Evolutionary conservation across 2,113 vertebrate species (phyloP).

Genomic region (Narcine bancroftii): DNA sequence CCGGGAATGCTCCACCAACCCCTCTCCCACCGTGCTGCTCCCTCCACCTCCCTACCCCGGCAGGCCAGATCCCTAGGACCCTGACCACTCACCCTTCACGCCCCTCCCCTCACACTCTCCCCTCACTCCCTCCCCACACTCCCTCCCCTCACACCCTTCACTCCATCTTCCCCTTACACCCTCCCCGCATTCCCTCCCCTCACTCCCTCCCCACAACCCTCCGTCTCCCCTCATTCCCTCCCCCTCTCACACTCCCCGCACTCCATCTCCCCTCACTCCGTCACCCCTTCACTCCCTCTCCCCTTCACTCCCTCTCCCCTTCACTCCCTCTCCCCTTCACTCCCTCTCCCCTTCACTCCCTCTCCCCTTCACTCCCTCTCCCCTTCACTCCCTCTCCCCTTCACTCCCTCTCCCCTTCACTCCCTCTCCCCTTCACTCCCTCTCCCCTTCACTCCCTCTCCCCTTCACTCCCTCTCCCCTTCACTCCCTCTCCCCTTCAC

Average conservation of each 20-base stretch:
- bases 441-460: background rate
- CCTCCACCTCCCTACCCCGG: background rate
- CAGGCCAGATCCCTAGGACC: too few relatives aligned
- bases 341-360: background rate
- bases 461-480: too few relatives aligned
- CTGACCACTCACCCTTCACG: background rate
- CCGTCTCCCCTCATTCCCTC: background rate
- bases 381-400: background rate
- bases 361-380: background rate
- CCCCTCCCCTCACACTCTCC: background rate
- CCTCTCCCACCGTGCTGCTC: too few relatives aligned
- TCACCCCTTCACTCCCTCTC: background rate
- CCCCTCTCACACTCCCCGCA: too few relatives aligned
- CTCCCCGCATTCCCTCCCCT: background rate
- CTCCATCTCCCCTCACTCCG: background rate
- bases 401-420: background rate
- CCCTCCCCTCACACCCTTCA: background rate
- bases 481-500: background rate
- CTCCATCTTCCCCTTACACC: background rate
- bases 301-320: background rate
- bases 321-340: background rate
- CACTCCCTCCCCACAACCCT: background rate
- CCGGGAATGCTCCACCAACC: background rate
- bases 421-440: background rate
- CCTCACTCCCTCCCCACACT: background rate